Evolutionary conservation across 2,113 vertebrate species (phyloP), one percentile per base, ranked within the genome.

Genomic region (Mus spicilegus): DNA sequence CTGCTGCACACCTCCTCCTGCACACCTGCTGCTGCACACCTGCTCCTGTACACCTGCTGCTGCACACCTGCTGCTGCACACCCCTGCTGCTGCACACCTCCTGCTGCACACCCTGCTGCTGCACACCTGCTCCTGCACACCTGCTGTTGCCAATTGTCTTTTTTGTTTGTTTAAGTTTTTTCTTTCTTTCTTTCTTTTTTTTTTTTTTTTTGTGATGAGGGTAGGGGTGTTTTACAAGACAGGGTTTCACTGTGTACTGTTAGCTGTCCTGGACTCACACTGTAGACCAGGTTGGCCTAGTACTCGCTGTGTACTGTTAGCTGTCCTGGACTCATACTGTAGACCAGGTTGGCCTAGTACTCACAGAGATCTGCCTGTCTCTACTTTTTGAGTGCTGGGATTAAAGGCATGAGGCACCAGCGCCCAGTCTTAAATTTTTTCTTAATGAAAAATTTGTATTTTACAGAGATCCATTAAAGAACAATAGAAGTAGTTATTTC

Each of bases 401-500:
- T 36, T 69, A 69, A 69, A 69, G 67, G 67, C 17, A 72, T 39
- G 36, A 72, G 36, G 36, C 36, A 72, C 70, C 19, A n/a, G 17
- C 3, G 3, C 70, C 70, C 70, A 72, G 70, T 7, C 70, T 72
- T 24, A 87, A 69, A 4, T 10, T 72, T 95, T 80, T 78, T 58
- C 58, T 86, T 61, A 82, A 16, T 51, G n/a, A 96, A 91, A 77
- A 39, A 56, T 4, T 24, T 90, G 28, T 19, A 78, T 56, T 90
- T 89, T 93, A 86, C 5, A 17, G 95, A 94, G 56, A 81, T n/a
- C 63, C 1, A 70, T 19, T 39, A 95, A 63, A 80, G n/a, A 90
- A 95, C 76, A 17, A 70, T 80, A 30, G 91, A 94, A 94, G 75
- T 20, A 54, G 75, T 78, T 39, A 42, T 17, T 92, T 97, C 80